Percentiles rank a stretch among this genome's conserved stretches.
These are phyloP conservation scores for Aelia acuminata DNA, from an alignment of 2,888 invertebrate species.

Conservation along the genomic window DNA sequence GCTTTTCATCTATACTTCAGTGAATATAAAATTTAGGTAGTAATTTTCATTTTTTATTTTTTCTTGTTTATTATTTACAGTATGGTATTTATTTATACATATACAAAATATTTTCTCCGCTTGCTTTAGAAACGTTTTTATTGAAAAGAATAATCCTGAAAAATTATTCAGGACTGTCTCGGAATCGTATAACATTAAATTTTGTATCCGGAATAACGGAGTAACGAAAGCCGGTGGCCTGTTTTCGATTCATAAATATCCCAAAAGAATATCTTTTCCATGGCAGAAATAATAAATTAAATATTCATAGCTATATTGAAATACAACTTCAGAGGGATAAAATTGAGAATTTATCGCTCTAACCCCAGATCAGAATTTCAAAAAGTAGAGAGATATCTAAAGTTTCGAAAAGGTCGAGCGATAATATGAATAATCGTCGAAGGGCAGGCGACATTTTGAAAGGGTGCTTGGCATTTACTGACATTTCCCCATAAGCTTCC, in stretches of 20 bases:
- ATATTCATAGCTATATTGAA: constrained; percentile 4
- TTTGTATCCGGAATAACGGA: background rate
- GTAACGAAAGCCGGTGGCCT: background rate
- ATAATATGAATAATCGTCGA: background rate
- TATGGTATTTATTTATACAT: too few species aligned
- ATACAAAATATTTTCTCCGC: too few species aligned
- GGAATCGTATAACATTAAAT: background rate
- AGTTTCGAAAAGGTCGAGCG: background rate
- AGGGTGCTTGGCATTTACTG: background rate
- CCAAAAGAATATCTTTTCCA: background rate
- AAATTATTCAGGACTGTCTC: background rate
- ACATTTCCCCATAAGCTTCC: background rate
- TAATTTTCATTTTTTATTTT: too few species aligned
- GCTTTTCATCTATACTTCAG: too few species aligned
- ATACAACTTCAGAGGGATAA: background rate
- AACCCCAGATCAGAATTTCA: background rate
- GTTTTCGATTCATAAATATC: background rate
- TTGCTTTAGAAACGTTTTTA: too few species aligned
- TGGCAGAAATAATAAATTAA: constrained; percentile 17
- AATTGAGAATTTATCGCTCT: background rate
- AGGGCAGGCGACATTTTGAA: background rate
- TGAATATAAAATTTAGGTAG: too few species aligned
- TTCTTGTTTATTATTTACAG: too few species aligned
- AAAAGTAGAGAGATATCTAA: background rate
- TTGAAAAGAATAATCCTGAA: too few species aligned